A percentile compares a stretch with the other conserved stretches of the same genome.
Conservation (phyloP, 1,140 invertebrate species). For the Drosophila leontia region DNA sequence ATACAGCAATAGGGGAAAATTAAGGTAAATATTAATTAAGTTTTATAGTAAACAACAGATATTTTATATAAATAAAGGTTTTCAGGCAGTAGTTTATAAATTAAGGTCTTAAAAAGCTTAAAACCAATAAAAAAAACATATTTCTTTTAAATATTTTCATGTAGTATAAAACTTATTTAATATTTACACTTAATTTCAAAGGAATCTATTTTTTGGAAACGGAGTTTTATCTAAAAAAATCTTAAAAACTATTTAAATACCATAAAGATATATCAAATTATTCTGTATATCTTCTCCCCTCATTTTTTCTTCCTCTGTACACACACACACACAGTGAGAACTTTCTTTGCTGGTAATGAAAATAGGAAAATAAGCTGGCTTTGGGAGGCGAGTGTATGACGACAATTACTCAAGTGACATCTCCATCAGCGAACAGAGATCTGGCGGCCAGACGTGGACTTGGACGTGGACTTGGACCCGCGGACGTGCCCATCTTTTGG, state of each 20-base stretch:
- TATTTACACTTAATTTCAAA: too few species aligned
- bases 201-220: too few species aligned
- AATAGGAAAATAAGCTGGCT: conserved; percentile 62
- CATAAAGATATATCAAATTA: background rate
- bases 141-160: too few species aligned
- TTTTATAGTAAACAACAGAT: background rate
- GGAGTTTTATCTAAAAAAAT: background rate
- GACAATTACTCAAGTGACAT: conserved; percentile 84
- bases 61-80: background rate
- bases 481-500: conserved; percentile 58
- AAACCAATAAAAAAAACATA: too few species aligned
- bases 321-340: conserved; percentile 30
- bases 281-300: background rate
- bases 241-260: background rate
- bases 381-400: conserved; percentile 42
- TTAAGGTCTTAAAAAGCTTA: too few species aligned
- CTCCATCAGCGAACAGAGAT: conserved; percentile 66
- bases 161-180: too few species aligned
- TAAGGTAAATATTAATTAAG: too few species aligned
- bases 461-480: conserved; percentile 18
- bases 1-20: background rate
- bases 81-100: too few species aligned
- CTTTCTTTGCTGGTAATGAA: conserved; percentile 55
- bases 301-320: background rate
- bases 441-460: conserved; percentile 31